These are phyloP conservation scores for Idaea biselata DNA, from an alignment of 2,888 invertebrate species.

Conservation along the genomic window DNA sequence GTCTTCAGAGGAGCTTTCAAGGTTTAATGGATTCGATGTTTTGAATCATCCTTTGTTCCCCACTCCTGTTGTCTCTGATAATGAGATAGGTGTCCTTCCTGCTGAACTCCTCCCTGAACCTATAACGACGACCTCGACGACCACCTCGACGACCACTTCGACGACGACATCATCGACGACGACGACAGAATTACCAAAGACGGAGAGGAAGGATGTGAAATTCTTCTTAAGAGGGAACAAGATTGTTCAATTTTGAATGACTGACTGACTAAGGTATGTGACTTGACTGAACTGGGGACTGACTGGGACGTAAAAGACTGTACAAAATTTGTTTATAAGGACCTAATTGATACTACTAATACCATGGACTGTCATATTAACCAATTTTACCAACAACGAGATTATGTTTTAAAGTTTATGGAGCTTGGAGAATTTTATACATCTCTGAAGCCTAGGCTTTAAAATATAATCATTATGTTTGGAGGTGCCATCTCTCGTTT, in stretches of 20 bases:
- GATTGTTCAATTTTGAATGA: slow-evolving; percentile 66
- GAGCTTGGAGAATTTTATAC: no score
- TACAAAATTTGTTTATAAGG: not conserved
- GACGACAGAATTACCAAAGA: slow-evolving; percentile 44
- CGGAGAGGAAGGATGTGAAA: slow-evolving; percentile 66
- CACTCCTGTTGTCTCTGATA: slow-evolving; percentile 64
- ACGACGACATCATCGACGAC: slow-evolving; percentile 43
- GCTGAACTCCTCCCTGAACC: slow-evolving; percentile 58
- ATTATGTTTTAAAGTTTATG: no score
- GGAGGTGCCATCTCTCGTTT: no score
- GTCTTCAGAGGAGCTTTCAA: slow-evolving; percentile 59
- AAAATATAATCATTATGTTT: no score
- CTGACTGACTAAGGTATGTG: slow-evolving; percentile 39
- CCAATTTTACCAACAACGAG: slow-evolving; percentile 3
- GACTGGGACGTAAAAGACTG: slow-evolving; percentile 6
- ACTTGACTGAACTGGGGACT: slow-evolving; percentile 30
- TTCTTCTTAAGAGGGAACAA: slow-evolving; percentile 74
- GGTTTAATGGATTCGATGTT: slow-evolving; percentile 53
- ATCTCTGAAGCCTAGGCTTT: no score
- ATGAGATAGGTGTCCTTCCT: slow-evolving; percentile 69
- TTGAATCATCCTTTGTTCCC: slow-evolving; percentile 54
- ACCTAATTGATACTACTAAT: not conserved
- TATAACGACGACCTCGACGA: slow-evolving; percentile 33
- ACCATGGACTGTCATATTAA: slow-evolving; percentile 36
- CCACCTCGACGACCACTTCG: slow-evolving; percentile 42